Base-by-base conservation (phyloP, 2,797 vertebrate genomes). In the Onychomys torridus region DNA sequence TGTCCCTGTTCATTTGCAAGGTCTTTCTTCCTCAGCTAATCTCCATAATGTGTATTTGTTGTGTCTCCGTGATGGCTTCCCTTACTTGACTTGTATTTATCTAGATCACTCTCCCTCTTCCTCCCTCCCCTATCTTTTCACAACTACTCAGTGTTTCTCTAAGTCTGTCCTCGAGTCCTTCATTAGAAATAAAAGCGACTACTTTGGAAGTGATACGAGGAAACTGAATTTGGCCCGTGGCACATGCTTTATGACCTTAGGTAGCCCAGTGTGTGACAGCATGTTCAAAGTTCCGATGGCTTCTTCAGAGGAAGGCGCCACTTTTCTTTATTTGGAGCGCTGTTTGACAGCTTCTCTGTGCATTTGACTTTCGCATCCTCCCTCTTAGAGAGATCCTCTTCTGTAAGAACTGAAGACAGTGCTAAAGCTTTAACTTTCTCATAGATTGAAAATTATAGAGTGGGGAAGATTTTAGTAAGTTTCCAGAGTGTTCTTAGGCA, bases 381-480 rank as follows among this genome's bases (percentile, higher is more conserved):
- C 67, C 91, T 94, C 67, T 37, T 40, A 14, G 94, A 49, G 67
- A 86, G 61, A 3, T 46, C 77, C 5, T 76, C 29, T 78, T 78
- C 23, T 69, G 32, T 34, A 89, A 83, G 78, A 92, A 92, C 77
- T 71, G 63, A 25, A 94, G 77, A 79, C 23, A 13, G 25, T 90
- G 1, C 73, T 12, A 67, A 67, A 19, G 16, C 32, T 89, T 81
- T 40, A 79, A 85, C n/a, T 71, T 61, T 86, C 69, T 77, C 52
- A 76, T 65, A 49, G n/a, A 88, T 57, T 91, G 86, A 77, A 86
- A 86, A 69, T 34, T 91, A n/a, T 76, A 52, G 25, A 61, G 17
- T 55, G 40, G 73, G 32, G n/a, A n/a, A 69, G 59, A 84, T 90
- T 94, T 94, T 83, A 55, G 13, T 87, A 92, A 19, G 82, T 59